These are phyloP conservation scores for Pantherophis alleghaniensis DNA, from an alignment of 2,797 vertebrate genomes.

Conservation along the genomic window DNA sequence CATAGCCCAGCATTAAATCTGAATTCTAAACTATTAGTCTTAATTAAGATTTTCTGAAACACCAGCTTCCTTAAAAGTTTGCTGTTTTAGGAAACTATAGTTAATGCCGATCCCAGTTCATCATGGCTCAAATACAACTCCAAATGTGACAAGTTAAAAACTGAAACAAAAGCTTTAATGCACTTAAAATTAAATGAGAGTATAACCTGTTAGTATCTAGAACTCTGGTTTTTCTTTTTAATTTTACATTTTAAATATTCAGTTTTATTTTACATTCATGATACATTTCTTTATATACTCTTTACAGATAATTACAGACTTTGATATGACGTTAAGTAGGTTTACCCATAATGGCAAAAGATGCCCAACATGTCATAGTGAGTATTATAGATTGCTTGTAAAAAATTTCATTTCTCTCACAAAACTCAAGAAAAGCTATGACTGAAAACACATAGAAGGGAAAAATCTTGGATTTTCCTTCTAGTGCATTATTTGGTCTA, in stretches of 20 bases:
- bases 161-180: neutral
- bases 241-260: slow-evolving; percentile 45
- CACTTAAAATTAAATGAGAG: neutral
- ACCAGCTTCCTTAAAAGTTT: neutral
- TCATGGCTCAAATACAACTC: neutral
- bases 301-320: slow-evolving; percentile 95
- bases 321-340: slow-evolving; percentile 97
- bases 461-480: neutral
- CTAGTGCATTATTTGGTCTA: neutral
- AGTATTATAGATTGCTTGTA: slow-evolving; percentile 63
- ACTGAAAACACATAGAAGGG: neutral
- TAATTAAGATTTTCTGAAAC: neutral
- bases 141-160: neutral
- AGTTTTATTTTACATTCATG: slow-evolving; percentile 40
- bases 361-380: slow-evolving; percentile 94
- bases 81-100: neutral
- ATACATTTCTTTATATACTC: slow-evolving; percentile 57
- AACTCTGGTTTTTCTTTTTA: neutral
- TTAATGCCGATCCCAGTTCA: neutral
- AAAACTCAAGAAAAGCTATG: neutral
- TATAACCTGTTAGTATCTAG: neutral
- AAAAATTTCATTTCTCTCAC: neutral
- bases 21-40: neutral
- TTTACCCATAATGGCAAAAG: slow-evolving; percentile 90
- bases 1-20: neutral